Percentiles rank a stretch among this genome's conserved stretches.
phyloP scores from a whole-genome alignment of 1,140 invertebrate species.

The Drosophila sproati region DNA sequence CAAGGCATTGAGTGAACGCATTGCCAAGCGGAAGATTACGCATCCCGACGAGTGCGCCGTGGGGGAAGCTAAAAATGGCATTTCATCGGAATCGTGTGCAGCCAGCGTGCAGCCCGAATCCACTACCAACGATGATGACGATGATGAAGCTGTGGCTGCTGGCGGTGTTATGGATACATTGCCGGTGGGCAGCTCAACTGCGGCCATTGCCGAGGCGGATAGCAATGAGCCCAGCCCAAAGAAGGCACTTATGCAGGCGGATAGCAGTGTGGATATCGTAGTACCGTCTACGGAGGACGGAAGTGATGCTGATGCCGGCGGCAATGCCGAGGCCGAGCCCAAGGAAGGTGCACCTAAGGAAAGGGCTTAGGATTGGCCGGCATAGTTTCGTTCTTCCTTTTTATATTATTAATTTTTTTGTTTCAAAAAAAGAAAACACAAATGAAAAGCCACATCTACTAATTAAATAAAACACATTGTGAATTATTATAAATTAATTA shows the following conservation, averaged over 20 bases:
- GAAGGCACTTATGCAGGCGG: conserved; percentile 63
- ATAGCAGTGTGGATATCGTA: conserved; percentile 60
- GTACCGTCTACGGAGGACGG: conserved; percentile 19
- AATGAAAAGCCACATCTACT: conserved; percentile 34
- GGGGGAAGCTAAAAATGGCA: conserved; percentile 67
- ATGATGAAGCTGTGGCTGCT: conserved; percentile 48
- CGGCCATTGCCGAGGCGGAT: conserved; percentile 62
- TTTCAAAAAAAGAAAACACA: conserved; percentile 28
- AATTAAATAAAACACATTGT: conserved; percentile 61
- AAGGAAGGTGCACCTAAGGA: conserved; percentile 43
- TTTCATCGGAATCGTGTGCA: conserved; percentile 47
- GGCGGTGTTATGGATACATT: conserved; percentile 7
- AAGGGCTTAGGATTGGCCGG: conserved; percentile 40
- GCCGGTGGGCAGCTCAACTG: conserved; percentile 16
- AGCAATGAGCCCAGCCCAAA: conserved; percentile 78
- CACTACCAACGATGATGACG: conserved; percentile 66
- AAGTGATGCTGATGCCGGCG: conserved; percentile 49
- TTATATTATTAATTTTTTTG: conserved; percentile 36
- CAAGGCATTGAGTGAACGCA: conserved; percentile 88
- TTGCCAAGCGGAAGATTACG: conserved; percentile 85
- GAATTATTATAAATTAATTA: conserved; percentile 81
- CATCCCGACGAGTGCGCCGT: conserved; percentile 73
- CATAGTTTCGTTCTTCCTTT: conserved; percentile 49
- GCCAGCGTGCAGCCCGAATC: conserved; percentile 64
- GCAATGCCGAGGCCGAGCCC: conserved; percentile 55